Evolutionary conservation across 2,113 vertebrate genomes (phyloP).

Genomic region (Erythrolamprus reginae): DNA sequence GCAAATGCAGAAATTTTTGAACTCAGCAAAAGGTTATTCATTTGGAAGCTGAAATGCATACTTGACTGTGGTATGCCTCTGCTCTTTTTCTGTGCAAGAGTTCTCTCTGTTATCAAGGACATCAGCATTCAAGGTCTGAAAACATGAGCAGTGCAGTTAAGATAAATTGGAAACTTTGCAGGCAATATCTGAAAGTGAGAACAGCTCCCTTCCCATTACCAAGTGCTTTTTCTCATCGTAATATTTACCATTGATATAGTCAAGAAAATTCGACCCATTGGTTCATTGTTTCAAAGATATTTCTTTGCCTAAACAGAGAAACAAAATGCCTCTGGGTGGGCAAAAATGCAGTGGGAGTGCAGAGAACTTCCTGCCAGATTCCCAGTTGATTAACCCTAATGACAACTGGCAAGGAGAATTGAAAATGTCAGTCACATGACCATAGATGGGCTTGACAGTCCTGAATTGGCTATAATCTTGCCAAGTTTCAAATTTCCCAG

Average conservation of each 20-base stretch:
- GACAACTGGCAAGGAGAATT: neutral
- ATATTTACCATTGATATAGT: neutral
- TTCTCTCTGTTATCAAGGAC: neutral
- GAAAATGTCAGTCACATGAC: neutral
- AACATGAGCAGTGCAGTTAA: neutral
- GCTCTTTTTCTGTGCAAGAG: neutral
- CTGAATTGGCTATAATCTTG: neutral
- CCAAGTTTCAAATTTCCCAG: neutral
- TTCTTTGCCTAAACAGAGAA: neutral
- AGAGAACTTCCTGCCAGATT: neutral
- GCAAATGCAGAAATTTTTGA: neutral
- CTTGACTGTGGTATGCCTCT: neutral
- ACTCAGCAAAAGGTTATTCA: neutral
- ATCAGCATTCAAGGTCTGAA: neutral
- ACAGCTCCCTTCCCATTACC: neutral
- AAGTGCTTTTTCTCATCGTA: neutral
- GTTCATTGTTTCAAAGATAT: neutral
- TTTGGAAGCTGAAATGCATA: neutral
- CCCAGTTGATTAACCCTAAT: neutral
- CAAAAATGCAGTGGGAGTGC: neutral
- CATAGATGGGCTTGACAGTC: neutral
- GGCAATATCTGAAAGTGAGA: neutral
- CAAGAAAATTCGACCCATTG: neutral
- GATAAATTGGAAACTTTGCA: neutral
- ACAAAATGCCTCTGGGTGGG: neutral